Base-by-base conservation (phyloP, 2,888 invertebrate genomes). In the Melinopterus prodromus region DNA sequence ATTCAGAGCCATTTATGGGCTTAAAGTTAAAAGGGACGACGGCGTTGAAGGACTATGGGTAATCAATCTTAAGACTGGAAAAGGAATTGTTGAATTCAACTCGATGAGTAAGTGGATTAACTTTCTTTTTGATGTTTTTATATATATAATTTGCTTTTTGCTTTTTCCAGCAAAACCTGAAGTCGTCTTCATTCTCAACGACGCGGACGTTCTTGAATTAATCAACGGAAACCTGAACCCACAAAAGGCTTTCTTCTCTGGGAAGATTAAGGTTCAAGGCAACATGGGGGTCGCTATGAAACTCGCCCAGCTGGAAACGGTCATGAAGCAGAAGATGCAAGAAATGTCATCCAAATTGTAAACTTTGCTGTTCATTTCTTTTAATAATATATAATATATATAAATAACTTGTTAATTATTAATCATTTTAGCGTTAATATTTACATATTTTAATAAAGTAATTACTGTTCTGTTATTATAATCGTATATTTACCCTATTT, bases 261-360 rank as follows among this genome's bases (percentile, higher is more conserved):
- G 99, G n/a, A 99, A 99, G 90, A 93, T 97, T 79, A 99, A 98
- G 90, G 95, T 99, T 81, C 96, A 98, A 88, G 99, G 99, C 69
- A 99, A 99, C 88, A 97, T 99, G 95, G 98, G 97, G 0, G 90
- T 98, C 71, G 99, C 99, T 2, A 96, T 99, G 95, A 99, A 98
- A 88, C 90, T 99, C 80, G 94, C 95, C 16, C 96, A 97, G 83
- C 89, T 98, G 82, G 96, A 97, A 86, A 92, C 93, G 80, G 92
- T 93, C 6, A 95, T 96, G 0, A 92, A 94, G 4, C 91, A 92
- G 70, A 93, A 94, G 86, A 95, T 96, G 85, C 95, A 94, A 69
- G 90, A 92, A 35, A 90, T 96, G 78, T 92, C 95, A 78, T 91
- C 96, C 2, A 96, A 95, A 89, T 89, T 97, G 87, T 96, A 94